Evolutionary conservation across 2,888 invertebrate species (phyloP).

Genomic region (Drosophila ustulata): DNA sequence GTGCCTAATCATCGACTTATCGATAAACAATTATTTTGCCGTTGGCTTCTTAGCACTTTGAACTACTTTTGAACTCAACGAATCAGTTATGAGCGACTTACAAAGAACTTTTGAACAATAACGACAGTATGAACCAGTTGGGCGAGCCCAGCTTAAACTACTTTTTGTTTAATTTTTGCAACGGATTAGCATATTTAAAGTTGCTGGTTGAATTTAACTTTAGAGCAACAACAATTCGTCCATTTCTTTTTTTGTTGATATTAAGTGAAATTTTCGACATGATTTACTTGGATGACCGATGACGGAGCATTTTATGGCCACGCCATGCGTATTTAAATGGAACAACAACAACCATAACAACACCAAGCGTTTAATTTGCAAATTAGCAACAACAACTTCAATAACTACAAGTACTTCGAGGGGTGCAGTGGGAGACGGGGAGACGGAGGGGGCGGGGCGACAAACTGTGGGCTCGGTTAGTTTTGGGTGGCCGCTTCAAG

Average conservation of each 20-base stretch:
- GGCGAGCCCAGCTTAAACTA: not conserved
- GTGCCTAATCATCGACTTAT: not conserved
- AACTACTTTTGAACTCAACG: not conserved
- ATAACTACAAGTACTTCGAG: conserved; percentile 8
- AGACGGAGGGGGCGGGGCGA: conserved; percentile 11
- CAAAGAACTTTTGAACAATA: not conserved
- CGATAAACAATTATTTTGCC: not conserved
- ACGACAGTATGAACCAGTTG: not conserved
- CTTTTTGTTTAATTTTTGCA: not conserved
- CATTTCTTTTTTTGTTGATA: conserved; percentile 14
- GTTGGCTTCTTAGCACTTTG: not conserved
- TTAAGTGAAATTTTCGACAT: conserved; percentile 69
- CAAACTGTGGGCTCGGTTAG: conserved; percentile 33
- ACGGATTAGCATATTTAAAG: not conserved
- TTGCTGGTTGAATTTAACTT: not conserved
- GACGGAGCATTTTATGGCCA: conserved; percentile 6
- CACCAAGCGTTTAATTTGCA: conserved; percentile 52
- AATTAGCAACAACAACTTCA: conserved; percentile 54
- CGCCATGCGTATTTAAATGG: conserved; percentile 63
- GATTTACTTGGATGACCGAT: conserved; percentile 57
- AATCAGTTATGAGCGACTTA: not conserved
- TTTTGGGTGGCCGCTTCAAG: conserved; percentile 62
- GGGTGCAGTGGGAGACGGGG: conserved; percentile 11
- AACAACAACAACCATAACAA: conserved; percentile 38
- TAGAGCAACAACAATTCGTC: conserved; percentile 29